Conservation (phyloP, 2,113 vertebrate species). For the Chaetorhynchus papuensis region DNA sequence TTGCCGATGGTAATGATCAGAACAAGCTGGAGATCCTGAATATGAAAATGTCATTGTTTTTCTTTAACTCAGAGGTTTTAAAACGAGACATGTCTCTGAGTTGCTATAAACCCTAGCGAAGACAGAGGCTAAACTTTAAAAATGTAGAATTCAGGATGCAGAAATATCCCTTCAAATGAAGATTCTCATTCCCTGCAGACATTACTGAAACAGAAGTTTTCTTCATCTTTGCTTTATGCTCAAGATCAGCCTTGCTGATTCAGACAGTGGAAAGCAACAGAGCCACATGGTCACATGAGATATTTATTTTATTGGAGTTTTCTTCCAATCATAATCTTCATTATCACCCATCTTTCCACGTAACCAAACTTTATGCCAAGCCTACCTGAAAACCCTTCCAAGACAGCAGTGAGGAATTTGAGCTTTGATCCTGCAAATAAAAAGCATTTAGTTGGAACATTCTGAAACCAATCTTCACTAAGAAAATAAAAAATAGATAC, state of each 20-base stretch:
- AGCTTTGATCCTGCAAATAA: slow-evolving; percentile 5
- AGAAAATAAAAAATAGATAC: background rate
- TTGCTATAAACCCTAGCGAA: background rate
- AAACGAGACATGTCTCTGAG: background rate
- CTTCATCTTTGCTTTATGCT: background rate
- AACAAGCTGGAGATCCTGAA: background rate
- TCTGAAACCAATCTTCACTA: background rate
- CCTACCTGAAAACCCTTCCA: slow-evolving; percentile 1
- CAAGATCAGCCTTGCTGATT: background rate
- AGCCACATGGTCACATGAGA: background rate
- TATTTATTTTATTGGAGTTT: background rate
- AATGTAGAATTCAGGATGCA: background rate
- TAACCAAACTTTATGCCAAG: background rate
- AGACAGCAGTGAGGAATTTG: background rate
- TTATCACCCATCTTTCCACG: background rate
- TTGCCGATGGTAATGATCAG: background rate
- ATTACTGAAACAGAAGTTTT: background rate
- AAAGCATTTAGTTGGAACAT: background rate
- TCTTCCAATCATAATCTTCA: background rate
- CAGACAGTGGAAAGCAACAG: background rate
- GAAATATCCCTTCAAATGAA: background rate
- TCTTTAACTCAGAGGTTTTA: background rate
- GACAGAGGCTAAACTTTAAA: background rate
- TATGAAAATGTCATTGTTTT: background rate
- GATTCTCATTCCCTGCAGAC: background rate